Conservation (phyloP, 1,140 invertebrate species). For the Bombyx mandarina region DNA sequence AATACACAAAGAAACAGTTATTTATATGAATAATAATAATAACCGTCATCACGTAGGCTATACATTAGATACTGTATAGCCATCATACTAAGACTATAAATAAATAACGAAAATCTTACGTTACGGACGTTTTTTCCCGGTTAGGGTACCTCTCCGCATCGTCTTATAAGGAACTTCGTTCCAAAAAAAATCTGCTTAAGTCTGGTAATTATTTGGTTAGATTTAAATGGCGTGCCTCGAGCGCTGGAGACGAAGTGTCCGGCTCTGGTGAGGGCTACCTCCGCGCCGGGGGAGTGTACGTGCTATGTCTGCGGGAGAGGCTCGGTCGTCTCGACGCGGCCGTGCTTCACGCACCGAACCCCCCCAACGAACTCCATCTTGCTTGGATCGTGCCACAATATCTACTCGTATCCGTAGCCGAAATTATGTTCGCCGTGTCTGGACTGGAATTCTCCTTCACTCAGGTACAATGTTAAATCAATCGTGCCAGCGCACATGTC, state of each 20-base stretch:
- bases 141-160: too few species aligned
- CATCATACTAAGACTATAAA: too few species aligned
- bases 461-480: constrained; percentile 67
- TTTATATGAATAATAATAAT: too few species aligned
- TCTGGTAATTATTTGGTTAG: constrained; percentile 14
- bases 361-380: constrained; percentile 82
- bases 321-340: constrained; percentile 43
- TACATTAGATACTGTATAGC: too few species aligned
- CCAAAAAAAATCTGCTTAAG: too few species aligned
- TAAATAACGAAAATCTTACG: too few species aligned
- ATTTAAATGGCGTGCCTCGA: constrained; percentile 41
- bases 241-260: constrained; percentile 32
- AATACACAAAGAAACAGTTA: too few species aligned
- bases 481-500: too few species aligned
- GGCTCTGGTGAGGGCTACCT: constrained; percentile 39
- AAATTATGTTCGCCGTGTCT: constrained; percentile 92
- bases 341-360: constrained; percentile 70
- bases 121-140: too few species aligned
- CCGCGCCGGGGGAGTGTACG: constrained; percentile 50
- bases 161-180: too few species aligned
- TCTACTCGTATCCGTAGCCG: constrained; percentile 85
- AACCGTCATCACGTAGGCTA: too few species aligned
- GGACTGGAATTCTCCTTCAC: constrained; percentile 93
- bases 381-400: constrained; percentile 92
- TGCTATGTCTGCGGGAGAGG: constrained; percentile 42